Evolutionary conservation across 2,888 invertebrate species (phyloP), one percentile per base, ranked within the genome.

Genomic region (Mesorhabditis sp.): DNA sequence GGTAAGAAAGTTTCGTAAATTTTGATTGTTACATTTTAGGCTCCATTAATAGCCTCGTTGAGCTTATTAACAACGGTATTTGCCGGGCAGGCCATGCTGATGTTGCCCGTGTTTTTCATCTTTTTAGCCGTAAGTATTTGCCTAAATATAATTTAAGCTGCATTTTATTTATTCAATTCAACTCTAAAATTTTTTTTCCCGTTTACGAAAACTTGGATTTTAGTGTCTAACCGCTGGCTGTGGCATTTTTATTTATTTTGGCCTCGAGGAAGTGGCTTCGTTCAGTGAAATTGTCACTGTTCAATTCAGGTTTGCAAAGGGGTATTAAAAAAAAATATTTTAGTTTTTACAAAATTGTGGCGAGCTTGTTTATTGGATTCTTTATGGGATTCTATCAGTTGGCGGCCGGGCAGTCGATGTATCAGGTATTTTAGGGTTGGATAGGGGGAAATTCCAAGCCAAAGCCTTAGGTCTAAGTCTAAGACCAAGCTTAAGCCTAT

Each of bases 201-300:
- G n/a, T n/a, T n/a, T n/a, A n/a, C n/a, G n/a, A n/a, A n/a, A n/a
- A n/a, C n/a, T n/a, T n/a, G n/a, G n/a, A n/a, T n/a, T n/a, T 50
- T 50, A 50, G 58, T 50, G 10, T 50, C 58, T 50, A 13, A 50
- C 58, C 1, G 58, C 69, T 10, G 79, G 79, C 43, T 62, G 75
- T 41, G 77, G 75, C 7, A 61, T 78, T 4, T 78, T 78, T 65
- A 65, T 78, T 44, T 80, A 74, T 67, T 76, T 76, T 67, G 74
- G 74, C n/a, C 70, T 80, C 13, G 76, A 78, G 50, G 75, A 80
- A 43, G 72, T 80, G 6, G 71, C 74, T n/a, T 75, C 76, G 13
- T 73, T 78, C 50, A 67, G 41, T 7, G 67, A 69, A 1, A 41
- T 78, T 44, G 66, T 78, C 15, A 72, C 74, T 7, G 45, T 69